Evolutionary conservation across 2,888 invertebrate species (phyloP).

Genomic region (Drosophila testacea): DNA sequence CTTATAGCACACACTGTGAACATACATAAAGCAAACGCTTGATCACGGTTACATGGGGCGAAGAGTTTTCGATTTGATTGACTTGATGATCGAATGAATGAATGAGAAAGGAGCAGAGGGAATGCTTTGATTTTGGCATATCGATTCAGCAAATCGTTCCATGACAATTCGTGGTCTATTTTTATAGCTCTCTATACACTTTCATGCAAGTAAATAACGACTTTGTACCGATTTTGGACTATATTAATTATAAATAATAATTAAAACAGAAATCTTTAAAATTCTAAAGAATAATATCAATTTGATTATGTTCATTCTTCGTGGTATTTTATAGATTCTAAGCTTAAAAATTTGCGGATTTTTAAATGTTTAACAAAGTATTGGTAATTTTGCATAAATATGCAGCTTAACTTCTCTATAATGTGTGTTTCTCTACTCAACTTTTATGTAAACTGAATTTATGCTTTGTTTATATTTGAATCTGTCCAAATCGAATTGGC

Average conservation of each 20-base stretch:
- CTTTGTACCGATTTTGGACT: background rate
- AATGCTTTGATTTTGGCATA: constrained; percentile 55
- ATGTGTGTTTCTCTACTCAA: background rate
- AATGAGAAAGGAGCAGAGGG: constrained; percentile 7
- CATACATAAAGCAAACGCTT: constrained; percentile 17
- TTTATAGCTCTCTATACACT: constrained; percentile 33
- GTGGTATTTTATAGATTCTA: background rate
- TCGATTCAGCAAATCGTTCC: constrained; percentile 54
- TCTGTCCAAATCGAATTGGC: background rate
- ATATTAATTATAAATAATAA: background rate
- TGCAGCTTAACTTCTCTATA: background rate
- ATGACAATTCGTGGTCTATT: constrained; percentile 42
- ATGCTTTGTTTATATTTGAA: constrained; percentile 1
- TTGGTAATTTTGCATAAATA: constrained; percentile 1
- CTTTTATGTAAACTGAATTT: background rate
- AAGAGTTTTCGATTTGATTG: constrained; percentile 29
- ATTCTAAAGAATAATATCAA: background rate
- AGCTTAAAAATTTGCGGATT: background rate
- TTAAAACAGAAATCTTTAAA: background rate
- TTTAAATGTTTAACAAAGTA: background rate
- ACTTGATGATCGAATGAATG: constrained; percentile 9
- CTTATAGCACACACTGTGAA: constrained; percentile 50
- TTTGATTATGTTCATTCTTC: constrained; percentile 1
- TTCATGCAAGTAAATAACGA: background rate
- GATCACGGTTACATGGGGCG: constrained; percentile 41